Base-by-base conservation (phyloP, 2,113 vertebrate species). In the Tupaia tana region DNA sequence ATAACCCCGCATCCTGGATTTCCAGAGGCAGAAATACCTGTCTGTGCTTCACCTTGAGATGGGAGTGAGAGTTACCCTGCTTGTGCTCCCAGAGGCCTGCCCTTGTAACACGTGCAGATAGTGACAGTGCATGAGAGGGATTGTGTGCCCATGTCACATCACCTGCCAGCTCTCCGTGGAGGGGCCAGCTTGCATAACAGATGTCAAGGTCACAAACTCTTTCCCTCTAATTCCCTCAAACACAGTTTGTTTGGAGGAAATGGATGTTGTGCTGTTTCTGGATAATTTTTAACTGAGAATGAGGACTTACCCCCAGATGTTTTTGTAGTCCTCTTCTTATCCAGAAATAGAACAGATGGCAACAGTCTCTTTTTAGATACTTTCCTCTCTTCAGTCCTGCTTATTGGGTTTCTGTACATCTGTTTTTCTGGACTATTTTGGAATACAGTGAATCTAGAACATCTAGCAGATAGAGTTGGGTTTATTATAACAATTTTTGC, bases 261-360 rank as follows among this genome's bases (percentile, higher is more conserved):
- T 56, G 75, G 88, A 77, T 90, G 67, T 83, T 83, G 14, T 78
- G 43, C 89, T 87, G 66, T 86, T 94, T 93, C 89, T 95, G 87
- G 82, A n/a, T 97, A 94, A 94, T 96, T 80, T 97, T 96, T 96
- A 94, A 97, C 95, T 67, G 27, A 92, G 88, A 92, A 85, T 61
- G 34, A 3, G n/a, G 82, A 75, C 67, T 74, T 67, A 63, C 58
- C 12, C 22, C 12, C 71, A 77, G 64, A 78, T 2, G 8, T 88
- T 70, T 66, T 20, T 61, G 31, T 56, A 59, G 27, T 18, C 34
- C 52, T 90, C 90, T 78, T 81, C 81, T 86, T 67, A 61, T 9
- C 43, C n/a, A 79, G 63, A 67, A 31, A 31, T 29, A n/a, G 24
- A 27, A 6, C 43, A 20, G 83, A 18, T 73, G 31, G 34, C 61